Evolutionary conservation across 2,113 vertebrate species (phyloP), one percentile per base, ranked within the genome.

Genomic region (Peromyscus leucopus): DNA sequence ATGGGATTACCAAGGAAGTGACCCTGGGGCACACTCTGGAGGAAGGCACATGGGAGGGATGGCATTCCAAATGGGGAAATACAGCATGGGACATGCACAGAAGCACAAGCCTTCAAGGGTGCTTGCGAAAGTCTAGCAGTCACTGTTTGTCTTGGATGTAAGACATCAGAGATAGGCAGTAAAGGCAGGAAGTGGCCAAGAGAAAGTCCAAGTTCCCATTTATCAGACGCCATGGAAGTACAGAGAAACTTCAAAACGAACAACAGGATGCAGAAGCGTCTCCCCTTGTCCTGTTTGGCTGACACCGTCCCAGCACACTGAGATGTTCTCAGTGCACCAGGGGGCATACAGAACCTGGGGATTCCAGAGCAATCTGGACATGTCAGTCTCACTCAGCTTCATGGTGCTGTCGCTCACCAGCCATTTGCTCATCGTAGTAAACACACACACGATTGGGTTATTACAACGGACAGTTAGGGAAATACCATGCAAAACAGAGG

Each of bases 401-500:
- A 83, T 72, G 78, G 16, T 15, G 24, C 12, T 83, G 5, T 69
- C 26, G 16, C 7, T 67, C 83, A 55, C 55, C 36, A 78, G 63
- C 76, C 72, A 28, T 28, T 48, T 55, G 90, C 9, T 61, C 31
- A 3, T 13, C 36, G 1, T 36, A 59, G 78, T 59, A 87, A 93
- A 89, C 67, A 71, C 0, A 21, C 42, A n/a, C 59, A 71, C 59
- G 78, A 69, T 55, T 21, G 26, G 48, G n/a, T 93, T n/a, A 10
- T 51, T 39, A 61, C 55, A 10, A 71, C 0, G 0, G 76, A 91
- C 39, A 74, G 42, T 17, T 69, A 86, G 87, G 12, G 24, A 69
- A 83, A 88, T 78, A 97, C 93, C 8, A 90, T 19, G 74, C 17
- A 83, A 89, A 19, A 36, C 59, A 82, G 26, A 92, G 55, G 86